A percentile compares a stretch with the other conserved stretches of the same genome.
Conservation (phyloP, 2,113 vertebrate genomes). For the Strigops habroptila region DNA sequence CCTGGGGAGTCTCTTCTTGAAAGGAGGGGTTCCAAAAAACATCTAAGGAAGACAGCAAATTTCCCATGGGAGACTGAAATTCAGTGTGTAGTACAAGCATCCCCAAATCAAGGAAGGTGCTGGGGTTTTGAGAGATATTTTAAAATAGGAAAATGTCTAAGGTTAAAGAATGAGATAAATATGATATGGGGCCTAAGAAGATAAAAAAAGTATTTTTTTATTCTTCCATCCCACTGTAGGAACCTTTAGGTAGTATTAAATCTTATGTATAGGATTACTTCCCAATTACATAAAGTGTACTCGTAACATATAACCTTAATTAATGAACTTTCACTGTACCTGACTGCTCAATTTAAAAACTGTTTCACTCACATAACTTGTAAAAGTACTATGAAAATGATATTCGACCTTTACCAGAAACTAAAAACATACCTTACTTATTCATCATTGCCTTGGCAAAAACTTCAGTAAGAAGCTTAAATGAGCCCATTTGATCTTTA, state of each 20-base stretch:
- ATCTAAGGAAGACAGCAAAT: not conserved
- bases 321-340: constrained; percentile 29
- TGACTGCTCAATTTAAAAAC: not conserved
- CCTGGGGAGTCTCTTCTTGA: not conserved
- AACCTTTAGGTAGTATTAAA: not conserved
- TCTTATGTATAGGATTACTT: not conserved
- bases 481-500: constrained; percentile 55
- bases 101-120: not conserved
- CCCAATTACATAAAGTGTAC: not conserved
- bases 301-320: constrained; percentile 45
- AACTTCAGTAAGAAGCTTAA: constrained; percentile 50
- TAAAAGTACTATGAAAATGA: constrained; percentile 43
- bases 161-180: not conserved
- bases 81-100: not conserved
- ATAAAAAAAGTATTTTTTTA: not conserved
- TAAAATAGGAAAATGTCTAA: not conserved
- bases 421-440: constrained; percentile 50
- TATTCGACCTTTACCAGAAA: constrained; percentile 52
- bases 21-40: not conserved
- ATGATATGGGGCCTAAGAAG: not conserved
- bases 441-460: constrained; percentile 55
- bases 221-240: not conserved
- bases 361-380: constrained; percentile 23
- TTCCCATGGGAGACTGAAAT: not conserved
- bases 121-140: not conserved